phyloP scores from a whole-genome alignment of 1,140 invertebrate species.

The Diorhabda sublineata region DNA sequence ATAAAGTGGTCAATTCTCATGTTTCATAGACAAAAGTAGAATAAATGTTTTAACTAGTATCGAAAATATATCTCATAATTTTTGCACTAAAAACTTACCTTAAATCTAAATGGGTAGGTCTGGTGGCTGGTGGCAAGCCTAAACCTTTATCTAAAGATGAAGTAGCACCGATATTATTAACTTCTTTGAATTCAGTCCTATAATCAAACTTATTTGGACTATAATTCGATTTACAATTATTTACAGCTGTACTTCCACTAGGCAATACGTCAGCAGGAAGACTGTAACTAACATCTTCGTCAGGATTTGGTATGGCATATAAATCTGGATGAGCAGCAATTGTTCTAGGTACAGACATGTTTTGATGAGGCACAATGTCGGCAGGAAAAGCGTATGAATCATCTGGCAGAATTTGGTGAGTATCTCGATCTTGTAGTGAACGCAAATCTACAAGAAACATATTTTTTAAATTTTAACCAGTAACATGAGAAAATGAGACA shows the following conservation, averaged over 20 bases:
- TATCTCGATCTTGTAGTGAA: conserved; percentile 28
- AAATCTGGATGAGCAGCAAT: conserved; percentile 31
- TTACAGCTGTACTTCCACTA: conserved; percentile 1
- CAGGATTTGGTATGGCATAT: conserved; percentile 34
- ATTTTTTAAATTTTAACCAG: no score
- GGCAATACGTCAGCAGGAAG: conserved; percentile 42
- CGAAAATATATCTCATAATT: no score
- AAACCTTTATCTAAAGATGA: conserved; percentile 23
- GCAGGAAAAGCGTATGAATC: conserved; percentile 44
- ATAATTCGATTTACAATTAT: conserved; percentile 20
- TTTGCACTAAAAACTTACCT: conserved; percentile 23
- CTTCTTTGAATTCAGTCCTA: conserved; percentile 13
- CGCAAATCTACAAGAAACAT: neutral
- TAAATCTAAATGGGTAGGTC: conserved; percentile 44
- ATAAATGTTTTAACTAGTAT: no score
- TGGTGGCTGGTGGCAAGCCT: conserved; percentile 12
- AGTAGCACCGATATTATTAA: conserved; percentile 19
- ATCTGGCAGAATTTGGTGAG: conserved; percentile 40
- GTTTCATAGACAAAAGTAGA: no score
- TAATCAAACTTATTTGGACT: conserved; percentile 31
- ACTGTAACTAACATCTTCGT: conserved; percentile 44
- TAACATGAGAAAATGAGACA: no score
- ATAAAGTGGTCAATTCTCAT: no score
- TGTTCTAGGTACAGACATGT: conserved; percentile 26
- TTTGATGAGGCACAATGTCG: conserved; percentile 36